Base-by-base conservation (phyloP, 1,140 invertebrate species). In the Drosophila pandora region DNA sequence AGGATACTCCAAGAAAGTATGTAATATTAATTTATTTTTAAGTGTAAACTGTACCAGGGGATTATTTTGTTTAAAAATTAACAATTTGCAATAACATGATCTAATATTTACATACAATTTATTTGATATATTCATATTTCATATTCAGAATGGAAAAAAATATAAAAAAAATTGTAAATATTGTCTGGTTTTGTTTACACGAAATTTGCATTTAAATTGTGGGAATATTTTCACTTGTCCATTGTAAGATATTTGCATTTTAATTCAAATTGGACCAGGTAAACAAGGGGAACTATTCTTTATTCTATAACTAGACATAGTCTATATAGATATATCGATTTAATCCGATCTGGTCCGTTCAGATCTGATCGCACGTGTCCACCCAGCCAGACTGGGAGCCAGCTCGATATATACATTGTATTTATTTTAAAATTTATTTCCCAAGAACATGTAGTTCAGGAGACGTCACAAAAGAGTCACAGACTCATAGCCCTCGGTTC, bases 181-280 rank as follows among this genome's bases (percentile, higher is more conserved):
- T 49, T 57, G 67, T 69, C 54, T 69, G 52, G 64, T 67, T 84
- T 69, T 76, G 60, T 65, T 84, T 61, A 74, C 54, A 37, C 59
- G 32, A 74, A 48, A 76, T 83, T 83, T 76, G 71, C 80, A 83
- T 83, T 76, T 69, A 71, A 76, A 80, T 72, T 60, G 74, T 83
- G 80, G 76, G 81, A 85, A 85, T 67, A 37, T 72, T 56, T 81
- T 61, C 41, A 41, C 32, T 55, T 72, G 63, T 45, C 32, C 12
- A 47, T 54, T 58, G 43, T 64, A 43, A 13, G 17, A 43, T 43
- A 78, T 78, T 72, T 41, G 49, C 56, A 72, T 69, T 30, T 23
- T 70, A 70, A 70, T 70, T 69, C 22, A 10, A 70, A 70, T 49
- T 70, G 67, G 67, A 47, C 43, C 43, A 47, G 43, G 43, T 47